Base-by-base conservation (phyloP, 2,888 invertebrate species). In the Napeogenes sylphis region DNA sequence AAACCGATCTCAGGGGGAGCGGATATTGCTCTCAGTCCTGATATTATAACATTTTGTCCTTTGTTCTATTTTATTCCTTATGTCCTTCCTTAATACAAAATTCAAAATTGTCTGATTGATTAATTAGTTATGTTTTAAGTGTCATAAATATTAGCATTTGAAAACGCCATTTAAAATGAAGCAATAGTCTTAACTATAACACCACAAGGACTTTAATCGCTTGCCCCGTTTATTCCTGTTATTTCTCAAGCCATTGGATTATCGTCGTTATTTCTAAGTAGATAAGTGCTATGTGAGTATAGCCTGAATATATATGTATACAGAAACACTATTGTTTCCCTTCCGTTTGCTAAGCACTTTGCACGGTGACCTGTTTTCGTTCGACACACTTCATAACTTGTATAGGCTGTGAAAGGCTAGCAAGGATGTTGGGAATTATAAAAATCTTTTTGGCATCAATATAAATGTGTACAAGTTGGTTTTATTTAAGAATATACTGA, bases 301-400 rank as follows among this genome's bases (percentile, higher is more conserved):
- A 30, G 21, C 3, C 3, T 12, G 30, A 51, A 51, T 51, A 51
- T 51, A 51, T 30, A 51, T n/a, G 42, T 42, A 42, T 42, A 42
- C 8, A 42, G 42, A 10, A 54, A 60, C 14, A 55, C 46, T 32
- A 42, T 56, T 61, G 47, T 56, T 55, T 42, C 61, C 56, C 56
- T 46, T 51, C 42, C 51, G 42, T 61, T 38, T 61, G 56, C 56
- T 47, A 55, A 47, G 61, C 55, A 55, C 61, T 61, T 56, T 61
- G 55, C 45, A 55, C 56, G 51, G 61, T 61, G 51, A 61, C 61
- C 61, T 56, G 61, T 61, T 61, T 61, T 61, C 51, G 51, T 61
- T 61, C 30, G 51, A 51, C 51, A 21, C 47, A 51, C 51, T 51
- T 51, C 51, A 51, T 51, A 30, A 30, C 30, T 51, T 51, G 30